phyloP scores from a whole-genome alignment of 2,888 invertebrate species.

The Formica aserva region DNA sequence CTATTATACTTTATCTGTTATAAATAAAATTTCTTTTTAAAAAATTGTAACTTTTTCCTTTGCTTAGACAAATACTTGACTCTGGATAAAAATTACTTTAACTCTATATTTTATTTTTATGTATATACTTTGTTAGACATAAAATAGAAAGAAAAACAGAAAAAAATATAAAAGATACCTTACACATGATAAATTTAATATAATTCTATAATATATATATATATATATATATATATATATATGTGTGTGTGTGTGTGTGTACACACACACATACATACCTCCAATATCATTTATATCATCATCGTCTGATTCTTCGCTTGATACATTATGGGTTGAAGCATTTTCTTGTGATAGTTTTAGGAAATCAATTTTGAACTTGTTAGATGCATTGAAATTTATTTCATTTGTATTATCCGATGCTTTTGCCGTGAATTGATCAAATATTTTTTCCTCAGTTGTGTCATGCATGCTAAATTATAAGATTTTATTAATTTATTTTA shows the following conservation, averaged over 20 bases:
- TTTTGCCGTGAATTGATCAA: slow-evolving; percentile 74
- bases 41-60: neutral
- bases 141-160: neutral
- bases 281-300: slow-evolving; percentile 62
- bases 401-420: slow-evolving; percentile 51
- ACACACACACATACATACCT: slow-evolving; percentile 57
- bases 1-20: neutral
- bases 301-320: neutral
- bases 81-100: neutral
- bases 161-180: neutral
- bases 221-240: too few relatives aligned
- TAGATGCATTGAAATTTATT: neutral
- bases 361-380: neutral
- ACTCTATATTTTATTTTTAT: neutral
- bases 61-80: neutral
- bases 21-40: slow-evolving; percentile 14
- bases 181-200: too few relatives aligned
- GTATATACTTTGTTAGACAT: neutral
- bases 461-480: neutral
- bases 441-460: slow-evolving; percentile 67
- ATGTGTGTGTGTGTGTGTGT: too few relatives aligned
- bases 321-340: neutral
- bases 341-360: neutral
- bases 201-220: too few relatives aligned
- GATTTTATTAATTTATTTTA: neutral